These are phyloP conservation scores for Semicossyphus pulcher DNA, from an alignment of 2,113 vertebrate genomes.

Conservation along the genomic window DNA sequence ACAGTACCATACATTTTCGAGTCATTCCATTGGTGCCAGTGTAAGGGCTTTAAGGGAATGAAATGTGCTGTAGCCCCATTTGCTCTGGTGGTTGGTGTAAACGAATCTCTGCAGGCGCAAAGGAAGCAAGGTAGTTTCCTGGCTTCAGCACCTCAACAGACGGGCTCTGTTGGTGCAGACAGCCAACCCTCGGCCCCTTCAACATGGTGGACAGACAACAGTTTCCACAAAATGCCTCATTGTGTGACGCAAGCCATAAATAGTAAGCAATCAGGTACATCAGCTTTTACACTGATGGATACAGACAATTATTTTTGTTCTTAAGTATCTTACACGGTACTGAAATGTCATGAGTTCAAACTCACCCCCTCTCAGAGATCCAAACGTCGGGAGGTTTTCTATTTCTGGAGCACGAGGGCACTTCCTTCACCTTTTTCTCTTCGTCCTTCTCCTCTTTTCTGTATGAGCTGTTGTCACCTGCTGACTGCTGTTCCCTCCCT, in stretches of 20 bases:
- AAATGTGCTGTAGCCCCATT: slow-evolving; percentile 17
- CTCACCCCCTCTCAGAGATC: slow-evolving; percentile 93
- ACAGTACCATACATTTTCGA: not conserved
- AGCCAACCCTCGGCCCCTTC: slow-evolving; percentile 60
- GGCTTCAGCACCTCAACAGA: slow-evolving; percentile 73
- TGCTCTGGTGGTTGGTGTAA: slow-evolving; percentile 65
- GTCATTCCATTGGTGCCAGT: not conserved
- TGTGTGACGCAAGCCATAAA: slow-evolving; percentile 49
- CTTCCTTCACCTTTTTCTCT: slow-evolving; percentile 78
- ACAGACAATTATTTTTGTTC: not conserved
- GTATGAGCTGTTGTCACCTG: slow-evolving; percentile 23
- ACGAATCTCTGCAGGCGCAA: slow-evolving; percentile 65
- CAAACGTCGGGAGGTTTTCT: slow-evolving; percentile 86
- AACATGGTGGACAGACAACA: slow-evolving; percentile 66
- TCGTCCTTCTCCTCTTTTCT: slow-evolving; percentile 37
- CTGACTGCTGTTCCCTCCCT: slow-evolving; percentile 33
- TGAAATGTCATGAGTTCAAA: slow-evolving; percentile 10
- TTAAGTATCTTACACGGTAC: not conserved
- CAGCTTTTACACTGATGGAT: slow-evolving; percentile 14
- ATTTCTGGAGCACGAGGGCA: slow-evolving; percentile 83
- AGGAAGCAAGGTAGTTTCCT: slow-evolving; percentile 77
- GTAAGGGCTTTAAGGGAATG: slow-evolving; percentile 1
- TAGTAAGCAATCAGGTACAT: not conserved
- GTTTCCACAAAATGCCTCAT: slow-evolving; percentile 54
- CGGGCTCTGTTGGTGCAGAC: slow-evolving; percentile 73